Conservation (phyloP, 2,113 vertebrate species). For the Lophotis ruficrista region DNA sequence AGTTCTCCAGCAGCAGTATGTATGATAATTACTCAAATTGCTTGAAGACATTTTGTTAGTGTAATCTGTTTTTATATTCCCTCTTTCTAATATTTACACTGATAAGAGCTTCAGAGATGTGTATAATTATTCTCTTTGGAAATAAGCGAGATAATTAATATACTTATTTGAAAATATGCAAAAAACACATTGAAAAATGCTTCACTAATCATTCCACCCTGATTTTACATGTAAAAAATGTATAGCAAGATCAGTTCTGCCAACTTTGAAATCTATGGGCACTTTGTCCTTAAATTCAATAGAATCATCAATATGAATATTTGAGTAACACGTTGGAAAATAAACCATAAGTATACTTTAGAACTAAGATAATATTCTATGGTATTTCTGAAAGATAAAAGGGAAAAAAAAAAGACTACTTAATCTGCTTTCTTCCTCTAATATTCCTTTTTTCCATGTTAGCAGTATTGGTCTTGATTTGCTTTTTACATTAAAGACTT, state of each 20-base stretch:
- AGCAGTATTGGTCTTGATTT: not conserved
- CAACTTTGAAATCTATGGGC: not conserved
- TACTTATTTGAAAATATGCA: conserved; percentile 18
- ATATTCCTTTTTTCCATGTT: not conserved
- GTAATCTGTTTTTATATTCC: conserved; percentile 37
- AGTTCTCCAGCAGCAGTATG: conserved; percentile 5
- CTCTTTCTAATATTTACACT: conserved; percentile 48
- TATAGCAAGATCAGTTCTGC: not conserved
- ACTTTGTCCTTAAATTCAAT: not conserved
- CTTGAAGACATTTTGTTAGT: conserved; percentile 48
- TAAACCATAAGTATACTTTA: not conserved
- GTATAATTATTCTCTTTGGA: conserved; percentile 54
- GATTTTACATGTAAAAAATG: not conserved
- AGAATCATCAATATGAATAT: not conserved
- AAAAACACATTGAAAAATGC: not conserved
- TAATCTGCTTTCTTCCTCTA: not conserved
- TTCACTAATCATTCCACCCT: not conserved
- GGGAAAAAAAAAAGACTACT: fast-evolving
- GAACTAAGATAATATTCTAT: not conserved
- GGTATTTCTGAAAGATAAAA: not conserved
- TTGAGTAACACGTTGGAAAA: not conserved
- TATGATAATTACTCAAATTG: conserved; percentile 27
- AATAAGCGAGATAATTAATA: conserved; percentile 38
- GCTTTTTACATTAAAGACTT: not conserved
- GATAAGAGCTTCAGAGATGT: conserved; percentile 15